Conservation (phyloP, 2,888 invertebrate species). For the Oxycera nigricornis region DNA sequence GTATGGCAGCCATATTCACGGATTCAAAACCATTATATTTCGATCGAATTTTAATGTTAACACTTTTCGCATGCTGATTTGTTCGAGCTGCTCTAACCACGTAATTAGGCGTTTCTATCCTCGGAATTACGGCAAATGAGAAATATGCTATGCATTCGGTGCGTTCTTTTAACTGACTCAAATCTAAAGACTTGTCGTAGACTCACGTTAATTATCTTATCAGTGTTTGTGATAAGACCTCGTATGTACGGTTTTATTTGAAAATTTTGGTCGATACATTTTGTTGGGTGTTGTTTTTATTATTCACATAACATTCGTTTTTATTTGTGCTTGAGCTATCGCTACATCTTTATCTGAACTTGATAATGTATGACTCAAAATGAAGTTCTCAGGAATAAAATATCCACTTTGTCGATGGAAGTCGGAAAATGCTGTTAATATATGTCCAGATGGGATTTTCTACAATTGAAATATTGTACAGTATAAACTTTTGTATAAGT, state of each 20-base stretch:
- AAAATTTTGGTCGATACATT: background rate
- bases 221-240: slow-evolving; percentile 15
- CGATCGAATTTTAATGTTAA: background rate
- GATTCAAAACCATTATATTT: background rate
- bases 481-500: too few species aligned
- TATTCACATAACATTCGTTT: too few species aligned
- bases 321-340: background rate
- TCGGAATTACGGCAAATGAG: background rate
- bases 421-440: too few species aligned
- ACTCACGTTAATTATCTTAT: slow-evolving; percentile 6
- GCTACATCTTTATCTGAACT: background rate
- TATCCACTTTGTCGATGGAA: too few species aligned
- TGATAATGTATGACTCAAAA: background rate
- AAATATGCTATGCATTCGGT: background rate
- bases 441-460: too few species aligned
- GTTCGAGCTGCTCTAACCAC: background rate
- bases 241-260: background rate
- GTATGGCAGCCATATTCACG: slow-evolving; percentile 12
- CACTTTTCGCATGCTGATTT: background rate
- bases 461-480: too few species aligned
- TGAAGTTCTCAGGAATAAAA: too few species aligned
- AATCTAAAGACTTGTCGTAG: background rate
- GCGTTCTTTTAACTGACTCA: slow-evolving; percentile 8
- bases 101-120: background rate
- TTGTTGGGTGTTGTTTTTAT: background rate